Evolutionary conservation across 2,113 vertebrate species (phyloP).

Genomic region (Oxygymnocypris stewartii): DNA sequence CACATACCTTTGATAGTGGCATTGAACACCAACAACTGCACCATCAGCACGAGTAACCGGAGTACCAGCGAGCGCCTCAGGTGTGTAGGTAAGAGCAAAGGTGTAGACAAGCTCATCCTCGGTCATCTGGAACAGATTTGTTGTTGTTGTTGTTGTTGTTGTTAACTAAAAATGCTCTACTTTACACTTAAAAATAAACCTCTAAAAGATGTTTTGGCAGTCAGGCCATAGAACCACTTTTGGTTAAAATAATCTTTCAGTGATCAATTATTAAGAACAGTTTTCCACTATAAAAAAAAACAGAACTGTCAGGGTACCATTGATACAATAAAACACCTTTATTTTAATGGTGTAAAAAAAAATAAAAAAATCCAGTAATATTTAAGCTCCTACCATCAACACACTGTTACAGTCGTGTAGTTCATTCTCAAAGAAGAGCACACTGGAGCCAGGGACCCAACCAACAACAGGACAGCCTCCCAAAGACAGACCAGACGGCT

Average conservation of each 20-base stretch:
- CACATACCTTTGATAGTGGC: neutral
- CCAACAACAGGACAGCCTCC: constrained; percentile 59
- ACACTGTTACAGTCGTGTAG: constrained; percentile 66
- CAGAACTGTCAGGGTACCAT: too few species aligned
- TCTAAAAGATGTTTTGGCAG: too few species aligned
- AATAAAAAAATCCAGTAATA: neutral
- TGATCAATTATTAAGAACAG: too few species aligned
- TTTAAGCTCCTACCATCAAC: constrained; percentile 51
- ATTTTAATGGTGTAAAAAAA: neutral
- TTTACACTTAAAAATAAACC: too few species aligned
- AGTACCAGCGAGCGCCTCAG: neutral
- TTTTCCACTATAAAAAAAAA: too few species aligned
- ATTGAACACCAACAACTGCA: neutral
- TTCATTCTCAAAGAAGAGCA: constrained; percentile 65
- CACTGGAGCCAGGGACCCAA: constrained; percentile 30
- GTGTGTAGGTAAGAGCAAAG: constrained; percentile 56
- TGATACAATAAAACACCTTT: too few species aligned
- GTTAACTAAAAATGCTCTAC: too few species aligned
- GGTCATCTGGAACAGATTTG: constrained; percentile 57
- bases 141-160: too few species aligned
- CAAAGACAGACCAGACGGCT: constrained; percentile 56
- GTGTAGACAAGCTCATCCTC: constrained; percentile 64
- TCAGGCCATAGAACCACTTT: too few species aligned
- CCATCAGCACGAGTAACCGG: neutral
- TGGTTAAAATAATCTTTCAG: too few species aligned